Conservation (phyloP, 2,113 vertebrate genomes). For the Euleptes europaea region DNA sequence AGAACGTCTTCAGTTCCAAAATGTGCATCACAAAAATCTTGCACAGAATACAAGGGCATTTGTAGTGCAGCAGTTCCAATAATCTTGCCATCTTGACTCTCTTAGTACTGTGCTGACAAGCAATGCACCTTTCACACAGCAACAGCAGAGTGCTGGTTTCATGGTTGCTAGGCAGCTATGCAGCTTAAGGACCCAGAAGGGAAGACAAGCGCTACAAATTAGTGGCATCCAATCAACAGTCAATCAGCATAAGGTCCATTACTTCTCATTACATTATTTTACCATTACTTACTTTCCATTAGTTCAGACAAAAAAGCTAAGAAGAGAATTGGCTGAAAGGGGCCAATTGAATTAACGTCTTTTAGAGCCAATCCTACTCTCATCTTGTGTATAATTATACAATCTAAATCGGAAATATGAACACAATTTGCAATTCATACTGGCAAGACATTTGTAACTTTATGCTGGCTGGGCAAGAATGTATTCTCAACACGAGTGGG, state of each 20-base stretch:
- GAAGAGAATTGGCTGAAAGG: constrained; percentile 33
- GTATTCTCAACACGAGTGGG: background rate
- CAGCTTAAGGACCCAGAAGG: constrained; percentile 21
- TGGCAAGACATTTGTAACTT: constrained; percentile 40
- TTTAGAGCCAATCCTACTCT: constrained; percentile 53
- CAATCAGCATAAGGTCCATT: constrained; percentile 54
- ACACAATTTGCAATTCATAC: constrained; percentile 50
- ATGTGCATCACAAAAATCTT: background rate
- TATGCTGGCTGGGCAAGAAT: background rate
- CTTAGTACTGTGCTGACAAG: constrained; percentile 54
- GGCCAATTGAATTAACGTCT: constrained; percentile 39
- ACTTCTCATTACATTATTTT: constrained; percentile 34
- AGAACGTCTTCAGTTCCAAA: background rate
- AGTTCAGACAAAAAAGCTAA: constrained; percentile 28
- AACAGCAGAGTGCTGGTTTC: constrained; percentile 68
- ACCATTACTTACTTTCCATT: constrained; percentile 42
- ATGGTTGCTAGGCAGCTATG: constrained; percentile 28
- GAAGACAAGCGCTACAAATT: constrained; percentile 69
- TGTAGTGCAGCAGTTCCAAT: constrained; percentile 45
- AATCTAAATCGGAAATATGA: constrained; percentile 48
- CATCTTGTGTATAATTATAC: constrained; percentile 60
- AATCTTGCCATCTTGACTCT: constrained; percentile 68
- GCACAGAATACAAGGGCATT: constrained; percentile 21
- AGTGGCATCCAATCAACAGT: constrained; percentile 69
- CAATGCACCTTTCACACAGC: constrained; percentile 62